Conservation (phyloP, 2,113 vertebrate genomes). For the Lepus timidus region DNA sequence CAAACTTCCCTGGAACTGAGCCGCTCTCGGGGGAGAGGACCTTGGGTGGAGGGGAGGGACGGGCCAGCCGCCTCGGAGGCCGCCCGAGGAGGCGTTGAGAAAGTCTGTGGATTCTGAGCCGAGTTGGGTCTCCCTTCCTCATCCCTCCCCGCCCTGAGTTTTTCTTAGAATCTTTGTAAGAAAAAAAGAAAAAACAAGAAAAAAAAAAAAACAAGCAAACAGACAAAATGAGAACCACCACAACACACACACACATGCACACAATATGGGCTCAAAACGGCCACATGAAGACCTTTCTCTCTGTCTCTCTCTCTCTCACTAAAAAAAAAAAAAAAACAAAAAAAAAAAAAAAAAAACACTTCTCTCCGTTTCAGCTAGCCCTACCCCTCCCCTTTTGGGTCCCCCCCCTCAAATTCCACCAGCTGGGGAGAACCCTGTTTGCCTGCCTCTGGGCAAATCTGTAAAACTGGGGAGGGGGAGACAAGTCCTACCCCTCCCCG, state of each 20-base stretch:
- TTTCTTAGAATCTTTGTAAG: conserved; percentile 84
- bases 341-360: conserved; percentile 55
- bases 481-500: not conserved
- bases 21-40: conserved; percentile 70
- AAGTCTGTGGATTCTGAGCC: conserved; percentile 62
- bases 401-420: conserved; percentile 70
- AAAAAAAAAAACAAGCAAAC: not conserved
- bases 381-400: conserved; percentile 60
- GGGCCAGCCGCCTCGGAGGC: conserved; percentile 10
- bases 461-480: conserved; percentile 39
- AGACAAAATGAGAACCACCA: not conserved
- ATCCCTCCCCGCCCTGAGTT: conserved; percentile 61
- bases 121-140: conserved; percentile 69
- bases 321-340: too few species aligned
- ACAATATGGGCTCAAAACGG: not conserved
- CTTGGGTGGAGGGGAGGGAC: not conserved
- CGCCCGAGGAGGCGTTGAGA: conserved; percentile 64
- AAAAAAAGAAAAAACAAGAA: conserved; percentile 63
- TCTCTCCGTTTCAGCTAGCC: conserved; percentile 59
- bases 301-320: too few species aligned
- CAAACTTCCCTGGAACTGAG: conserved; percentile 85
- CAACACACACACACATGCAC: not conserved
- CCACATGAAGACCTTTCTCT: too few species aligned
- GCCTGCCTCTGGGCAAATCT: conserved; percentile 56
- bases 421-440: conserved; percentile 77